Evolutionary conservation across 2,888 invertebrate genomes (phyloP), one percentile per base, ranked within the genome.

Genomic region (Formica aserva): DNA sequence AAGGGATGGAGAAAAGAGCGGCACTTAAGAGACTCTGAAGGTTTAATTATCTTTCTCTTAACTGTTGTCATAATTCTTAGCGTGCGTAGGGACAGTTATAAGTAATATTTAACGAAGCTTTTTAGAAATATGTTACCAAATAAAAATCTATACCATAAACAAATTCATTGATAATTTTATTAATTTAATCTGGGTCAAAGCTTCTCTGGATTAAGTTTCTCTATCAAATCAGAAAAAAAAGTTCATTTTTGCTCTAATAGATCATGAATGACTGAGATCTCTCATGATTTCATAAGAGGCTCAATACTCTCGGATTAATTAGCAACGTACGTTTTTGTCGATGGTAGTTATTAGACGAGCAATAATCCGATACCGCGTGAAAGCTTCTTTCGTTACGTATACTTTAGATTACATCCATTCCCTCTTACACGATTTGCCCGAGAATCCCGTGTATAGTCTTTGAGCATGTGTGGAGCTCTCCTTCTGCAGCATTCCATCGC

Each of bases 361-460:
- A 87, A 88, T 89, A 83, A 81, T 80, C 77, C 74, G 82, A 57
- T 67, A 65, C 35, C 67, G 55, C 66, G 72, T 32, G 29, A 72
- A 71, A 62, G 55, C 63, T 66, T 74, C 67, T 80, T 63, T 71
- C 22, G 75, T 57, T 57, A 62, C 78, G 66, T 52, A 76, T 83
- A 65, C 82, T 85, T 65, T 55, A 85, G 87, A 88, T 88, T 89
- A 85, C 72, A 74, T 83, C 83, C 84, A 83, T 88, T 85, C 86
- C 77, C 22, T 8, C 22, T 48, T 38, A 57, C 3, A 55, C 66
- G 72, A 82, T 55, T 15, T 5, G 13, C 55, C 18, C 11, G 35
- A 62, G 74, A 72, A 85, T 85, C n/a, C 35, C 66, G n/a, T 9
- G 26, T 18, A 62, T 22, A 26, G 6, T 66, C 18, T 62, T 69